Evolutionary conservation across 2,888 invertebrate genomes (phyloP).

Genomic region (Archips xylosteana): DNA sequence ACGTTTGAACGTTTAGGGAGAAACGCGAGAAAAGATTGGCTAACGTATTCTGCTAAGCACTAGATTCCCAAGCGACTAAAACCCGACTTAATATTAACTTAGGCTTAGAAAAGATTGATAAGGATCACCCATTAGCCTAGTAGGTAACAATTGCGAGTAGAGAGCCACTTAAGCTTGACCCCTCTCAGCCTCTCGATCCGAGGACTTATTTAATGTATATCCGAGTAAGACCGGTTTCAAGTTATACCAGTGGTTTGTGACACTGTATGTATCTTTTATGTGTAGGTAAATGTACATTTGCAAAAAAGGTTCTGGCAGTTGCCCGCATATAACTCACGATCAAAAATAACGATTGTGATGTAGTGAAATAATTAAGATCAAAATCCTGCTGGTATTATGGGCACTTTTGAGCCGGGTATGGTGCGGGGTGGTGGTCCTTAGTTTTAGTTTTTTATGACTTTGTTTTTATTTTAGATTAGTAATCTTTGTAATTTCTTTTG

Average conservation of each 20-base stretch:
- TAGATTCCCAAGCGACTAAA: not conserved
- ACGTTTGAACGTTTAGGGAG: too few species aligned
- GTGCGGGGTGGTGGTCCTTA: too few species aligned
- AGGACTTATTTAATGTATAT: not conserved
- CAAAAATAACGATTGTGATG: too few species aligned
- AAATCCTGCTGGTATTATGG: too few species aligned
- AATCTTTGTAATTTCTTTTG: too few species aligned
- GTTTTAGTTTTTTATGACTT: too few species aligned
- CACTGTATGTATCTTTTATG: constrained; percentile 1
- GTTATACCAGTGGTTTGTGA: not conserved
- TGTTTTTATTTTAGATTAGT: too few species aligned
- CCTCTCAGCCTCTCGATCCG: not conserved
- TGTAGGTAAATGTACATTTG: constrained; percentile 8
- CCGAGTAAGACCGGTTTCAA: constrained; percentile 5
- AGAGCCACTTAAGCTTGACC: constrained; percentile 6
- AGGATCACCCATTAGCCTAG: constrained; percentile 17
- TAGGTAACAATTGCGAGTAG: constrained; percentile 15
- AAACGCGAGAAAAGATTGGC: too few species aligned
- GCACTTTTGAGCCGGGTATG: too few species aligned
- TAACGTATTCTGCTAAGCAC: not conserved
- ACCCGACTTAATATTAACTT: constrained; percentile 19
- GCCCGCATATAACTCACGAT: not conserved
- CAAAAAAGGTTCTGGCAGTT: not conserved
- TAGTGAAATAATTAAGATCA: too few species aligned
- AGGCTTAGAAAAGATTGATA: constrained; percentile 20